Evolutionary conservation across 2,797 vertebrate genomes (phyloP).

Genomic region (Esox lucius): DNA sequence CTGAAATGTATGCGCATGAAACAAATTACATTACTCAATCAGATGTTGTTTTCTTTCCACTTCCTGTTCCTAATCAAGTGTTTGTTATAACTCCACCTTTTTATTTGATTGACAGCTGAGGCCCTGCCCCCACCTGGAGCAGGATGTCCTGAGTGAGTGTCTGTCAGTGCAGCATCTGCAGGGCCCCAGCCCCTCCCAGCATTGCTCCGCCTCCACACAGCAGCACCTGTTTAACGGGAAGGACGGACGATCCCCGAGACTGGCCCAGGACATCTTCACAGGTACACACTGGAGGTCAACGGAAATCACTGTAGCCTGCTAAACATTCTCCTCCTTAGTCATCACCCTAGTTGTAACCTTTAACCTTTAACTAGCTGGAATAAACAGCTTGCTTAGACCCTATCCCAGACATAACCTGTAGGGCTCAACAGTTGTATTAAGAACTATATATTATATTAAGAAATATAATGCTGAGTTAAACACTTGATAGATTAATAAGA

Average conservation of each 20-base stretch:
- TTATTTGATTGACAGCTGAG: slow-evolving; percentile 77
- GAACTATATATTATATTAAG: no score
- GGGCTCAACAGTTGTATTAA: no score
- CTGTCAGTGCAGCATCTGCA: slow-evolving; percentile 89
- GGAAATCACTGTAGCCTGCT: no score
- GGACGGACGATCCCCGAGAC: slow-evolving; percentile 73
- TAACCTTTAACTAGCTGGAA: background rate
- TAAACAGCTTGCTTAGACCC: background rate
- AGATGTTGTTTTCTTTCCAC: background rate
- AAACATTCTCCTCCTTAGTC: slow-evolving; percentile 7
- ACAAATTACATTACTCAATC: slow-evolving; percentile 26
- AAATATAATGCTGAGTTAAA: background rate
- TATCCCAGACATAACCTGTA: background rate
- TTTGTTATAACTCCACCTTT: slow-evolving; percentile 26
- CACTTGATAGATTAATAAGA: background rate
- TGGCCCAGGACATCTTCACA: slow-evolving; percentile 88
- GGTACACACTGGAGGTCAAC: slow-evolving; percentile 64
- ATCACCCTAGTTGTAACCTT: background rate
- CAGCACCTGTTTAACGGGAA: slow-evolving; percentile 85
- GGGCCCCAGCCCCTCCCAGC: slow-evolving; percentile 63
- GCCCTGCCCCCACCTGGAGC: slow-evolving; percentile 83
- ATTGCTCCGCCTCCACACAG: slow-evolving; percentile 53
- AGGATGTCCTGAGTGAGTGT: slow-evolving; percentile 85
- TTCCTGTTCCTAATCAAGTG: background rate
- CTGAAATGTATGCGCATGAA: no score